A percentile compares a stretch with the other conserved stretches of the same genome.
Evolutionary conservation across 2,888 invertebrate species (phyloP).

Genomic region (Tanypteryx hageni): DNA sequence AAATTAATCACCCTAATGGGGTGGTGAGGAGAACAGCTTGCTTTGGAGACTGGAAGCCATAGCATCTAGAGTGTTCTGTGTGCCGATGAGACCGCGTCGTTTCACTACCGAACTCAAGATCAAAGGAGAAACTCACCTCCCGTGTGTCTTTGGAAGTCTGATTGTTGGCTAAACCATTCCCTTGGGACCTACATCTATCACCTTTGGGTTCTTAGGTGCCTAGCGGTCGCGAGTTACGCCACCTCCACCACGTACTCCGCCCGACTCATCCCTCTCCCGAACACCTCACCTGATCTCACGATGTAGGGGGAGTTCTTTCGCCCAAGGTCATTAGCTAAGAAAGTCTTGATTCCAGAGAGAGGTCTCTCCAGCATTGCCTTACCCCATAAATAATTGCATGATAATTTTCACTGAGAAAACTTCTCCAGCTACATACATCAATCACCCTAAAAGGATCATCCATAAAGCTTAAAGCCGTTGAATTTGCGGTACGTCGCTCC

Average conservation of each 20-base stretch:
- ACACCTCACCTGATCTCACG: no score
- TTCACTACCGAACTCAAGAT: background rate
- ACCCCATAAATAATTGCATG: background rate
- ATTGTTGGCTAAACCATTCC: background rate
- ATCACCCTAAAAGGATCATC: background rate
- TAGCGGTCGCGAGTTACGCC: no score
- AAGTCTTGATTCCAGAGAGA: background rate
- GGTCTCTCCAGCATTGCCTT: background rate
- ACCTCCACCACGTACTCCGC: no score
- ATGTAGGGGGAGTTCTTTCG: no score
- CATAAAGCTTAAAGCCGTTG: background rate
- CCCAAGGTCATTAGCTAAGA: background rate
- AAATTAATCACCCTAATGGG: constrained; percentile 24
- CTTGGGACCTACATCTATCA: background rate
- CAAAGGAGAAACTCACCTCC: background rate
- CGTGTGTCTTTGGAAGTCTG: background rate
- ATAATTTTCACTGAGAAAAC: background rate
- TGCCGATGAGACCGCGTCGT: background rate
- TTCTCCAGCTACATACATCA: background rate
- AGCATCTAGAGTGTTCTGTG: background rate
- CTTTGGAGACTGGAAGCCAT: background rate
- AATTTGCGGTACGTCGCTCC: background rate
- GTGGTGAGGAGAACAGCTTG: background rate
- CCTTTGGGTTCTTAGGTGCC: no score
- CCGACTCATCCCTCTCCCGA: no score